Base-by-base conservation (phyloP, 2,888 invertebrate genomes). In the Nowickia ferox region DNA sequence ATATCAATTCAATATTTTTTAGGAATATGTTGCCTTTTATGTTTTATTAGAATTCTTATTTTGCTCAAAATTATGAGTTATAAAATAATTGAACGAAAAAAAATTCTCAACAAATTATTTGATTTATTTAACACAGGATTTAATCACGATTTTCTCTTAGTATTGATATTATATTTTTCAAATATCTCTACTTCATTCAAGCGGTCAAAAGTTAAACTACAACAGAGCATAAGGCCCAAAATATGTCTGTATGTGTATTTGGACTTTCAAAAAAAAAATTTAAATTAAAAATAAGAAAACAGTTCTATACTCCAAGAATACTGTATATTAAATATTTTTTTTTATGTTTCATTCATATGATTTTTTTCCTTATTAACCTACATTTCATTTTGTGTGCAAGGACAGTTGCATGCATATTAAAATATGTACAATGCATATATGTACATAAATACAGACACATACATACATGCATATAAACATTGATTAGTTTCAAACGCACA, bases 341-440 rank as follows among this genome's bases (percentile, higher is more conserved):
- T 61, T 51, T 69, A 11, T 17, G 44, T 61, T 61, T 69, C 48
- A 61, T 59, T 77, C 53, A 30, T n/a, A n/a, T 44, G 1, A 48
- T 30, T 48, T 74, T 65, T 42, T 17, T 30, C 22, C 59, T 69
- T 69, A 78, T 69, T 78, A 69, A 69, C 78, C 78, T 78, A 78
- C 69, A 53, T 78, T 61, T 78, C 61, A 55, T 46, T 42, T 55
- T 55, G 53, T 75, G 9, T 55, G 13, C 57, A 66, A 76, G 76
- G 66, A 76, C 6, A 51, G 51, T 40, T 22, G 6, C 9, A 17
- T 46, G 11, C 40, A 48, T 30, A 38, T 30, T 22, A 63, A n/a
- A 59, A 6, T 44, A 19, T 19, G 19, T 42, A 63, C 72, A 59
- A 46, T 69, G 9, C 30, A 46, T 59, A 44, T 42, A 46, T 59